Evolutionary conservation across 2,888 invertebrate species (phyloP), one percentile per base, ranked within the genome.

Genomic region (Omphaloscelis lunosa): DNA sequence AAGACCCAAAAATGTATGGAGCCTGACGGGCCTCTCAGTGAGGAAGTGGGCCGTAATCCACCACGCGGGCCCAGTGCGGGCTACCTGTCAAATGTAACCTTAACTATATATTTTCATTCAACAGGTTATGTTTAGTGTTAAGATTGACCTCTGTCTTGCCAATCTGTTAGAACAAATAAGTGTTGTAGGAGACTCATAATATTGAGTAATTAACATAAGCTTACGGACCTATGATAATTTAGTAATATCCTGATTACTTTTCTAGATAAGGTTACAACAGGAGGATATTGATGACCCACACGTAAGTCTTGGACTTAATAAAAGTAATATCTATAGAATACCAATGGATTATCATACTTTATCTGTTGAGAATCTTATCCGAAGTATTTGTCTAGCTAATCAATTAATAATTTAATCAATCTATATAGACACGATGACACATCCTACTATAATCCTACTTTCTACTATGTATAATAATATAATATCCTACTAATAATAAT

Each of bases 211-310:
- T 58, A 2, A 23, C 23, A 23, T 72, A 72, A 39, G 23, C 45
- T 75, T 9, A 29, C 59, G 23, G 77, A 75, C 0, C 39, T 77
- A 39, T 29, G 59, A 75, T 39, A 61, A 61, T 61, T 27, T 29
- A 23, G 23, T 51, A n/a, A 39, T 29, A 48, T 39, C 39, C 61
- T 29, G 48, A 51, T 61, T n/a, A 9, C 23, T 8, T 61, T 61
- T 20, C 0, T 12, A 61, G 59, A 77, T 75, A 61, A 41, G 17
- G 29, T 51, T 15, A 48, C 11, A 2, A 23, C 0, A 51, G 12
- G 11, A 51, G 76, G 48, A 74, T 59, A 12, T 56, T 41, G 39
- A 29, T 29, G 12, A n/a, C 11, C 2, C 17, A 9, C 12, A 12
- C 27, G 7, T 27, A 62, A 15, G 12, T n/a, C 12, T 20, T 39